phyloP scores from a whole-genome alignment of 2,797 vertebrate species.

The Bryconaethiops microstoma region DNA sequence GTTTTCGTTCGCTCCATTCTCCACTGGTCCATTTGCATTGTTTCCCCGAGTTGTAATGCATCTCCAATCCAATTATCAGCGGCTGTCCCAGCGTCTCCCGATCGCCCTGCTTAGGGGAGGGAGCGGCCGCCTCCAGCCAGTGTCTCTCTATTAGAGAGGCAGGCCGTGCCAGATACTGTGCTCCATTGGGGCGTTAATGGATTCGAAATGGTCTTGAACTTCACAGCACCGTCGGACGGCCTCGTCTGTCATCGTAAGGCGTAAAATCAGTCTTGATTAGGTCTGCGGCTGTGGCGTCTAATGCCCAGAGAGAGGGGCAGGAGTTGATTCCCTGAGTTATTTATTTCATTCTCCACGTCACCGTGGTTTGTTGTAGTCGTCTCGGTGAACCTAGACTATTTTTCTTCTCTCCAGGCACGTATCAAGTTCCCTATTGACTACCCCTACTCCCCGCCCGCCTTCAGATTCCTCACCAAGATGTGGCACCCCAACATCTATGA shows the following conservation, averaged over 20 bases:
- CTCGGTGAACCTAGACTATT: background rate
- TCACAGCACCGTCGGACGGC: background rate
- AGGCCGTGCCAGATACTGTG: background rate
- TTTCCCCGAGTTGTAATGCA: constrained; percentile 25
- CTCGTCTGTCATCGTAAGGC: background rate
- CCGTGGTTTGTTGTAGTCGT: background rate
- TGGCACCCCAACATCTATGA: constrained; percentile 99
- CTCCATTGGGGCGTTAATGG: constrained; percentile 10
- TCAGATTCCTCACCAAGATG: constrained; percentile 98
- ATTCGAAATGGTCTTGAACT: background rate
- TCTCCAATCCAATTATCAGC: constrained; percentile 51
- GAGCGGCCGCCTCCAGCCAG: background rate
- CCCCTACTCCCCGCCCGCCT: constrained; percentile 95
- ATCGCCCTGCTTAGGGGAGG: constrained; percentile 5
- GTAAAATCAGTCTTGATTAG: constrained; percentile 18
- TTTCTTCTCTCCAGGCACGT: constrained; percentile 80
- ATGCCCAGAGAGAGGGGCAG: background rate
- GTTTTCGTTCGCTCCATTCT: constrained; percentile 13
- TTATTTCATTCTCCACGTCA: background rate
- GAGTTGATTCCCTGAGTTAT: background rate
- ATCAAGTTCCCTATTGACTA: constrained; percentile 97
- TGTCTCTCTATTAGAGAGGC: background rate
- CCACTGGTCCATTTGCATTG: constrained; percentile 20
- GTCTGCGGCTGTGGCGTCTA: background rate
- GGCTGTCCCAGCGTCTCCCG: constrained; percentile 33